Evolutionary conservation across 2,888 invertebrate genomes (phyloP), one percentile per base, ranked within the genome.

Genomic region (Zonitis immaculata): DNA sequence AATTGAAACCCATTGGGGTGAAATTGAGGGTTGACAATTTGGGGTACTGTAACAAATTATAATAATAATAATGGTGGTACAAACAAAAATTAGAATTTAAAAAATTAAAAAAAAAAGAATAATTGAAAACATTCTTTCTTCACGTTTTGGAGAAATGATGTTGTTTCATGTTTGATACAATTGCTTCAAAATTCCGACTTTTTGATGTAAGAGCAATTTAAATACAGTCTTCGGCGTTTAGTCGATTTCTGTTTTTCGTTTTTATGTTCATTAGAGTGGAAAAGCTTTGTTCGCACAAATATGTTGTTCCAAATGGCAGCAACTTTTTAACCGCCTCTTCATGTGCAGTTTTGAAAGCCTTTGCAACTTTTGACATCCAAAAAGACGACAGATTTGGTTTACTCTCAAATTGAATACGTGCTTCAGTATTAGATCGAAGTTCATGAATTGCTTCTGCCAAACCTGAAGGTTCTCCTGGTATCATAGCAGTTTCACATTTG

Each of bases 331-430:
- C 44, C 44, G 44, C 44, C 30, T 43, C 44, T 44, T 50, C 44
- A 28, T 61, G 59, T 60, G 62, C 60, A 60, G 57, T 63, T 63
- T 63, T 60, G 57, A 59, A 60, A 63, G 58, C 62, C 53, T 61
- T 63, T 59, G 59, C 60, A 62, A 53, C 61, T 61, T 60, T 58
- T 63, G 54, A 58, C 55, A 61, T 56, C 61, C 59, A 59, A 61
- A 61, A 58, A 54, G 51, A 60, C 56, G 53, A 55, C 57, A 57
- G 53, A 55, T 60, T 59, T 57, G 56, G 43, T 60, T 61, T 58
- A 43, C 50, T 61, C 51, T 60, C 58, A 59, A 57, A 57, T 59
- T 60, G 50, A 60, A 61, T 62, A 55, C 58, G 57, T 58, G 58
- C 54, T 60, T 60, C 60, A 60, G 52, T 60, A 55, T 60, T 57